Conservation (phyloP, 2,113 vertebrate genomes). For the Grantiella picta region DNA sequence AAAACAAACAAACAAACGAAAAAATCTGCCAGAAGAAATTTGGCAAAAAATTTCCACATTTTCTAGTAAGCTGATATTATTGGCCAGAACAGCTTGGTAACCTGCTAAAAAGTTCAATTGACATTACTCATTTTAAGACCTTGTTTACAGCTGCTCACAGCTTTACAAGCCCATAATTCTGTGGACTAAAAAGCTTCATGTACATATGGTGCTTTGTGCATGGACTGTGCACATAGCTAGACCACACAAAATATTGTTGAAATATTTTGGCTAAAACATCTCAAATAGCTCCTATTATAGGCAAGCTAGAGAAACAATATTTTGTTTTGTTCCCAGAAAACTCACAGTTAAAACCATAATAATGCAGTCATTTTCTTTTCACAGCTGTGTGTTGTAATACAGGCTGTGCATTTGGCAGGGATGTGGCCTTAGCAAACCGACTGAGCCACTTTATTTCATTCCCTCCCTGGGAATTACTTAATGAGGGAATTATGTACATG, state of each 20-base stretch:
- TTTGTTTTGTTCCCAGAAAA: background rate
- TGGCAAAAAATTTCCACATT: background rate
- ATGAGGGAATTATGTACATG: background rate
- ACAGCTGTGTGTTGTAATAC: background rate
- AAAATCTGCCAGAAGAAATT: background rate
- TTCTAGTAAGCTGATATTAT: background rate
- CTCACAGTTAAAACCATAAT: background rate
- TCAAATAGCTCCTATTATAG: background rate
- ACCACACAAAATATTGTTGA: background rate
- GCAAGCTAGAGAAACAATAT: background rate
- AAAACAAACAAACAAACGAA: background rate
- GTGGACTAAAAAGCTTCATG: background rate
- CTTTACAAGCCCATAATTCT: background rate
- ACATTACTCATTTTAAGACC: background rate
- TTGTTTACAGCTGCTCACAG: background rate
- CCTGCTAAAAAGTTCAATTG: background rate
- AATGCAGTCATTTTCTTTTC: background rate
- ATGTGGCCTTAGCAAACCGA: background rate
- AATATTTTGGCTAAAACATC: background rate
- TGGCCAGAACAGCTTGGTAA: background rate
- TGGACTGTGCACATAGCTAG: background rate
- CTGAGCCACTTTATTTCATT: background rate
- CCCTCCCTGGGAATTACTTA: background rate
- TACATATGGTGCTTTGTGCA: background rate
- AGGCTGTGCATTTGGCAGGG: background rate